These are phyloP conservation scores for Rhabditophanes sp. DNA, from an alignment of 2,888 invertebrate species.

Conservation along the genomic window DNA sequence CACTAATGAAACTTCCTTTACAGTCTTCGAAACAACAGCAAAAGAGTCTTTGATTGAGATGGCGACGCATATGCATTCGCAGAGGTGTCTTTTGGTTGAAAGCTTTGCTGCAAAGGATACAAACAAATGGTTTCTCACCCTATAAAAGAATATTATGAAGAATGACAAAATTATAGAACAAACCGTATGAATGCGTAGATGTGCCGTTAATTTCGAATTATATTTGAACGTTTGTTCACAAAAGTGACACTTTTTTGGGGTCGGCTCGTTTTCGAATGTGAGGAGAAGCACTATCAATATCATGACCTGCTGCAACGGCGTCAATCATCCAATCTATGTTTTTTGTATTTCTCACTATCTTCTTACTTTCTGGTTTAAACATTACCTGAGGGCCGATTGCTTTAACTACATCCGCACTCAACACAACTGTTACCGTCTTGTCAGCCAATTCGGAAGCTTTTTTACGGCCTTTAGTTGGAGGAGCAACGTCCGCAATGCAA, in stretches of 20 bases:
- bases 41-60: constrained; percentile 17
- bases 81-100: constrained; percentile 31
- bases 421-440: no score
- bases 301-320: constrained; percentile 26
- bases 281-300: constrained; percentile 21
- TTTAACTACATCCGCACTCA: no score
- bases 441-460: no score
- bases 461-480: no score
- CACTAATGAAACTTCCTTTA: constrained; percentile 8
- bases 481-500: no score
- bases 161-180: constrained; percentile 1
- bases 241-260: constrained; percentile 21
- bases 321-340: constrained; percentile 36
- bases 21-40: constrained; percentile 8
- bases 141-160: neutral
- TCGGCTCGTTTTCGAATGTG: constrained; percentile 26
- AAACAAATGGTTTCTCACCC: constrained; percentile 28
- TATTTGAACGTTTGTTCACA: constrained; percentile 31
- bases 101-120: constrained; percentile 25
- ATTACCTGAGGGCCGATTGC: no score
- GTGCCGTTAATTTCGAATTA: constrained; percentile 27
- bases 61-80: constrained; percentile 27
- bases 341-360: constrained; percentile 8
- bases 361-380: constrained; percentile 1
- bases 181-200: no score